Conservation (phyloP, 2,113 vertebrate species). For the Zosterops lateralis region DNA sequence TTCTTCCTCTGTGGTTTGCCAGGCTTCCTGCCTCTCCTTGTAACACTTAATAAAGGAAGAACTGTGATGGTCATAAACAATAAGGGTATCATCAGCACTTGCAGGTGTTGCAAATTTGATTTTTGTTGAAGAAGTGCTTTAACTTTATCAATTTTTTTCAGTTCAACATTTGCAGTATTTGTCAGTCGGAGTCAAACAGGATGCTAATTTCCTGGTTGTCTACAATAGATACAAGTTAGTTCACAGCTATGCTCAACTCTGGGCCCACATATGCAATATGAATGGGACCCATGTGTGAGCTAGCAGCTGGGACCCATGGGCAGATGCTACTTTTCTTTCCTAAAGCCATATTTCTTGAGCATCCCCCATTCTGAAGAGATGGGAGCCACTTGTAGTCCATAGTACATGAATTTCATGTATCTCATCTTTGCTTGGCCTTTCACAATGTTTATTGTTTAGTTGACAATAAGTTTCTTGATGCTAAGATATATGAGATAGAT, state of each 20-base stretch:
- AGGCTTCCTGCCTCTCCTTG: constrained; percentile 1
- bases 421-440: neutral
- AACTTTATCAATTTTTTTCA: neutral
- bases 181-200: neutral
- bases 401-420: neutral
- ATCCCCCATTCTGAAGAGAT: neutral
- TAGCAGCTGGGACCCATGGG: neutral
- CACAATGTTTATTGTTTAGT: neutral
- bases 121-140: neutral
- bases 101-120: neutral
- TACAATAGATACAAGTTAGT: neutral
- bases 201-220: neutral
- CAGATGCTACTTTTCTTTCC: neutral
- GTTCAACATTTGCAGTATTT: neutral
- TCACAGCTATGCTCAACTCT: neutral
- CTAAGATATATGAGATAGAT: neutral
- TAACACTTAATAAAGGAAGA: neutral
- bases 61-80: neutral
- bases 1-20: neutral
- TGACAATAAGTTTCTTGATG: neutral
- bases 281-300: neutral
- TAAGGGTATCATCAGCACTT: neutral
- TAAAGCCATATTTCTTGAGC: neutral
- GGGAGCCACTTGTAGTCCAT: neutral
- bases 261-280: neutral